Evolutionary conservation across 2,113 vertebrate species (phyloP), one percentile per base, ranked within the genome.

Genomic region (Platichthys flesus): DNA sequence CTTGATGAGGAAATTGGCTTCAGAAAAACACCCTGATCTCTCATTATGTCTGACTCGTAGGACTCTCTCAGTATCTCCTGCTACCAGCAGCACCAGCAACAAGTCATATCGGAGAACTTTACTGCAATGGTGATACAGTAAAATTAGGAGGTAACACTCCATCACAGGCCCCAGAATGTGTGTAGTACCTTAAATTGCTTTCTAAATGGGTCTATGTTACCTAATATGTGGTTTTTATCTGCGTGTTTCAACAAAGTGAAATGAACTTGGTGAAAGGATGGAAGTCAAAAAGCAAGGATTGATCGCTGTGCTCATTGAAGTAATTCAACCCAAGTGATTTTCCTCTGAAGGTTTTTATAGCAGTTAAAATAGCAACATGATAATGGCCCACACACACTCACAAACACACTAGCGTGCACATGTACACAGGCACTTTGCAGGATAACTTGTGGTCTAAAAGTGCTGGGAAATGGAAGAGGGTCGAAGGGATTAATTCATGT

Each of bases 201-300:
- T 91, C 90, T 93, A 93, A 94, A 93, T 92, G 90, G 86, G 56
- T 79, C 85, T 82, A 67, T 93, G 94, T 94, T 94, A 95, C 90
- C 91, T 89, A 93, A 94, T 95, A 93, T 94, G 93, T 69, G 93
- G 90, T 91, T 57, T 94, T 92, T 82, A 74, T 79, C 85, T 85
- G 86, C 54, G 68, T 89, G 91, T 92, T 93, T 86, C 84, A 88
- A 91, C 91, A 93, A 90, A 92, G 88, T 87, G 85, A 86, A 85
- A 88, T 85, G 78, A 91, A 93, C 88, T 90, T 85, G 75, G 89
- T 84, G 76, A 88, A 83, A 79, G 85, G 88, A 85, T 85, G 87
- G 81, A 87, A 56, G 79, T 84, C 88, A 90, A 91, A 93, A 90
- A 89, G 83, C 84, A 76, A 56, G 85, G 93, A 95, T 95, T 94